These are phyloP conservation scores for Ifrita kowaldi DNA, from an alignment of 2,113 vertebrate species.

Conservation along the genomic window DNA sequence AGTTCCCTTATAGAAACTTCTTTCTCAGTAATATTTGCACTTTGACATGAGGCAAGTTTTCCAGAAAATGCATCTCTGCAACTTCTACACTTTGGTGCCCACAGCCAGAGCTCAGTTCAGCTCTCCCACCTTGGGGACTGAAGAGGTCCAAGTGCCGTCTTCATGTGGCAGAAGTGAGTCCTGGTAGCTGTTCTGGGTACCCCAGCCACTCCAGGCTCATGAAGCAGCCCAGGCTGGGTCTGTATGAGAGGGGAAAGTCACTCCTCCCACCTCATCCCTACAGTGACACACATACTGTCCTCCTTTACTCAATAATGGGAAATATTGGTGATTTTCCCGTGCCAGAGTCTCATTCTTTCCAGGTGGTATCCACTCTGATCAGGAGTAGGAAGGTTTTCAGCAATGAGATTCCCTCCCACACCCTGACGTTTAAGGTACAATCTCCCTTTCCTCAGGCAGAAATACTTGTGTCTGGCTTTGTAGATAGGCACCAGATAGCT, in stretches of 20 bases:
- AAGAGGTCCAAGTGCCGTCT: background rate
- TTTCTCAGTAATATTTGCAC: background rate
- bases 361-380: background rate
- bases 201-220: background rate
- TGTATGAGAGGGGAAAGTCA: background rate
- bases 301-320: accelerated
- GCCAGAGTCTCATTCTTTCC: background rate
- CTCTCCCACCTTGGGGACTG: background rate
- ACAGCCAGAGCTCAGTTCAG: background rate
- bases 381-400: background rate
- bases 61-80: background rate
- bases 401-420: background rate
- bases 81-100: background rate
- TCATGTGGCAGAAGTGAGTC: background rate
- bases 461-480: background rate
- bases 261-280: background rate
- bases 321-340: background rate
- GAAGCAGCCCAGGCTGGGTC: background rate
- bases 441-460: background rate
- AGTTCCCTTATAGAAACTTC: background rate
- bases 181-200: background rate
- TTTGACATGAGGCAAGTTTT: background rate
- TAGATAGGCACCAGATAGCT: background rate
- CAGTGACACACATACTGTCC: background rate
- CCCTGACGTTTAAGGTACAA: background rate